These are phyloP conservation scores for Silurus glanis DNA, from an alignment of 2,113 vertebrate genomes.

Conservation along the genomic window DNA sequence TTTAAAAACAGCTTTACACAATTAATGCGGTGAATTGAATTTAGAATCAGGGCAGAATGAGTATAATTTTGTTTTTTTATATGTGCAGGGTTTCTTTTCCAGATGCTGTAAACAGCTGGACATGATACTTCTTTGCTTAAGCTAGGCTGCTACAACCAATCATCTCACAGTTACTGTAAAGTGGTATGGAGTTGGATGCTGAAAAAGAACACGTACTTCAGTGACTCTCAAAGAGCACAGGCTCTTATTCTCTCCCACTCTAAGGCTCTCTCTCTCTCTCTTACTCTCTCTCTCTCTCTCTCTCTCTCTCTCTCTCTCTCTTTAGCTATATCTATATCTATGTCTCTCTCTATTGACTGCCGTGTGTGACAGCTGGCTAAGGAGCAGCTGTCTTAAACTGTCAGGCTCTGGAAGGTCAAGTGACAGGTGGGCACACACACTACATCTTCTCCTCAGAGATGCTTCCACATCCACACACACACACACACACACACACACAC, in stretches of 20 bases:
- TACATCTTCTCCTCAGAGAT: background rate
- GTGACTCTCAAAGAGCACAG: conserved; percentile 18
- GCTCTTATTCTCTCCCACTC: background rate
- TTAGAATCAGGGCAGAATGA: background rate
- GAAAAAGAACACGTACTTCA: conserved; percentile 16
- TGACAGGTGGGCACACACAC: conserved; percentile 34
- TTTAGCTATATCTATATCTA: background rate
- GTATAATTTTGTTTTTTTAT: background rate
- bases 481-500: background rate
- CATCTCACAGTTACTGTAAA: background rate
- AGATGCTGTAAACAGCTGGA: conserved; percentile 11
- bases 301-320: conserved; percentile 26
- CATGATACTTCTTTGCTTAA: background rate
- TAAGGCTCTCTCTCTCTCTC: conserved; percentile 10
- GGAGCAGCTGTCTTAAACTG: conserved; percentile 30
- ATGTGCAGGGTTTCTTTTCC: background rate
- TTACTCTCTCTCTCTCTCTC: background rate
- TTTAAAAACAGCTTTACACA: too few relatives aligned
- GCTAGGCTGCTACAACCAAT: background rate
- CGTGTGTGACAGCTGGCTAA: conserved; percentile 19
- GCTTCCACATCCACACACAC: background rate
- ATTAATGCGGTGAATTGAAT: too few relatives aligned
- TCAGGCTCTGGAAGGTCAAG: background rate
- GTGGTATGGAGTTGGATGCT: background rate
- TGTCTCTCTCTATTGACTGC: background rate